Conservation (phyloP, 2,113 vertebrate genomes). For the Platanista minor region DNA sequence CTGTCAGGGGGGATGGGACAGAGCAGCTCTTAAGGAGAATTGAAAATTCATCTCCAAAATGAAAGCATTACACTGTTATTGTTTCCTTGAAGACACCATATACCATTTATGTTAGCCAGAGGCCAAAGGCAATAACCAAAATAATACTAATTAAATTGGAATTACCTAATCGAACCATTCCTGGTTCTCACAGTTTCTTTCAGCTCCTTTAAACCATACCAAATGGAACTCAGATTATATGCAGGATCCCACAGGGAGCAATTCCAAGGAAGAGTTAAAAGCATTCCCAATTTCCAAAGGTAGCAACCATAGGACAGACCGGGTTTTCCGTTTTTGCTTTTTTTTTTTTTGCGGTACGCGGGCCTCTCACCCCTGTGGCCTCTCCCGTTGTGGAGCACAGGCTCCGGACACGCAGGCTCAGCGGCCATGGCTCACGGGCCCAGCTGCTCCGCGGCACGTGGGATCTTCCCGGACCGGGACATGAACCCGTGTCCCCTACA, state of each 20-base stretch:
- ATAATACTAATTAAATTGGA: constrained; percentile 41
- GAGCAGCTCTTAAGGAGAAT: constrained; percentile 31
- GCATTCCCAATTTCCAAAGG: constrained; percentile 20
- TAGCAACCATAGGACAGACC: neutral
- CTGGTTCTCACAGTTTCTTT: constrained; percentile 36
- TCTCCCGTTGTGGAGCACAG: too few relatives aligned
- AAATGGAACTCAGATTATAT: constrained; percentile 32
- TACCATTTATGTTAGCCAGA: constrained; percentile 44
- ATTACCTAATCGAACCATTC: constrained; percentile 19
- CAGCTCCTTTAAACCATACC: constrained; percentile 39
- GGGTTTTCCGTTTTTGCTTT: neutral
- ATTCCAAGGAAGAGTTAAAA: constrained; percentile 31
- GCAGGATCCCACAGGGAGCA: neutral
- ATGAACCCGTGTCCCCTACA: too few relatives aligned
- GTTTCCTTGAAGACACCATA: constrained; percentile 32
- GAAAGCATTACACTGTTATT: constrained; percentile 38
- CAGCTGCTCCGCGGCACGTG: too few relatives aligned
- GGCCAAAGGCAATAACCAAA: constrained; percentile 16
- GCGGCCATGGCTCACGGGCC: too few relatives aligned
- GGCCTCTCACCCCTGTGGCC: too few relatives aligned
- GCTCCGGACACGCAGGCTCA: too few relatives aligned
- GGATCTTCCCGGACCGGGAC: too few relatives aligned
- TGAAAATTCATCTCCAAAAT: constrained; percentile 44
- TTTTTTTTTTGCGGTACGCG: neutral
- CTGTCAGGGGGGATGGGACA: neutral